These are phyloP conservation scores for Setophaga kirtlandii DNA, from an alignment of 2,113 vertebrate species.

Conservation along the genomic window DNA sequence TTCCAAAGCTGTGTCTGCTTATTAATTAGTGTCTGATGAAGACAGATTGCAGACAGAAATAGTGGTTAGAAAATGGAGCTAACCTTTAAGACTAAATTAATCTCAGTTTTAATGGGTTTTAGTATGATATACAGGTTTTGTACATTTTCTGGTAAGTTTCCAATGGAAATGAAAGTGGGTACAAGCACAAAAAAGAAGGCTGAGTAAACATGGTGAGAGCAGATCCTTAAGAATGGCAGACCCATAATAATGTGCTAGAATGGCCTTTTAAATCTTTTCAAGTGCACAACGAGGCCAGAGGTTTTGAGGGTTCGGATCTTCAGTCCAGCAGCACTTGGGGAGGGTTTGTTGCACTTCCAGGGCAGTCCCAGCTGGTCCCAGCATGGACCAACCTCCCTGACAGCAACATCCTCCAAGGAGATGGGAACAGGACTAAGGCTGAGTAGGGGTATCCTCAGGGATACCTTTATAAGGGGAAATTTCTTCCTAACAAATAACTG, in stretches of 20 bases:
- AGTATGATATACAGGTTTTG: conserved; percentile 59
- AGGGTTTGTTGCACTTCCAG: not conserved
- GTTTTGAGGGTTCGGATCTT: not conserved
- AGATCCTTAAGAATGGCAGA: conserved; percentile 9
- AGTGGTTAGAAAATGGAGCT: conserved; percentile 71
- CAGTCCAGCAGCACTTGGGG: not conserved
- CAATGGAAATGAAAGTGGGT: conserved; percentile 58
- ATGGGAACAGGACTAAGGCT: not conserved
- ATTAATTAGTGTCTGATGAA: conserved; percentile 76
- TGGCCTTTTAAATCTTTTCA: not conserved
- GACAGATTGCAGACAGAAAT: conserved; percentile 73
- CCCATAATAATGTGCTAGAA: not conserved
- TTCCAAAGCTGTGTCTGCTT: conserved; percentile 66
- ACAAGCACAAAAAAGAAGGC: conserved; percentile 18
- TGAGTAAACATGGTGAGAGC: conserved; percentile 51
- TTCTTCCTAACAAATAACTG: not conserved
- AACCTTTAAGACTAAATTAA: conserved; percentile 72
- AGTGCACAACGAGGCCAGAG: not conserved
- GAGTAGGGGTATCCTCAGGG: not conserved
- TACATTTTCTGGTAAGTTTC: conserved; percentile 61
- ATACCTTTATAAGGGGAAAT: not conserved
- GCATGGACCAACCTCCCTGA: not conserved
- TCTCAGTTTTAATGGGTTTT: conserved; percentile 66
- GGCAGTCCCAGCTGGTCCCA: not conserved
- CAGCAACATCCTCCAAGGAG: not conserved